Base-by-base conservation (phyloP, 2,113 vertebrate genomes). In the Xenus cinereus region DNA sequence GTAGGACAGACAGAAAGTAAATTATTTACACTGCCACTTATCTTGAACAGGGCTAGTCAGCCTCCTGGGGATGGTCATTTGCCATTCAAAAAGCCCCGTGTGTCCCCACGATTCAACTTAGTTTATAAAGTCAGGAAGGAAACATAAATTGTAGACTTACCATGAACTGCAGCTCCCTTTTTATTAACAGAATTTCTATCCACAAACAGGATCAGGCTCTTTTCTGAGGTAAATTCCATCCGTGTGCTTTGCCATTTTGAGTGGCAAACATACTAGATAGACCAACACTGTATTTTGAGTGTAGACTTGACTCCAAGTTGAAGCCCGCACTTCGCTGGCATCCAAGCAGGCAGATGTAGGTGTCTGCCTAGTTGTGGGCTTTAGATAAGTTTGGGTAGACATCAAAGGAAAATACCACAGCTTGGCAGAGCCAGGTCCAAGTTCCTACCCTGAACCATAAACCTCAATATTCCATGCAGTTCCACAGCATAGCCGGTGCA, bases 11-110 rank as follows among this genome's bases (percentile, higher is more conserved):
- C 37, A 96, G 37, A 91, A 87, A 96, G 74, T 93, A 97, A 96
- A 94, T 84, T 89, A 96, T 97, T 97, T 97, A 93, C 32, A 88
- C 23, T 91, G 23, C 28, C 46, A 79, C 13, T 28, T 79, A 85
- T 37, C 83, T 64, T 68, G 33, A 75, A 54, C 30, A 76, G n/a
- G 75, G 41, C 82, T 56, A 76, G 43, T 78, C 84, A 91, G 92
- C 87, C 91, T 94, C 84, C 73, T 67, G n/a, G 24, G 60, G 74
- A 84, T 15, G 14, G 48, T 56, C 63, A 83, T 74, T 81, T 96
- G 81, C 59, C 87, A 46, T 66, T 57, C 69, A 71, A 57, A 96
- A 92, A 80, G 84, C 43, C 73, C 20, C 57, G 6, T 27, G 4
- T 32, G 24, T 46, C 60, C 32, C 80, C 26, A 48, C 20, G 35